Evolutionary conservation across 35 echinoderm and acorn worm species (phyloP), one percentile per base, ranked within the genome.

Genomic region (Ophiothrix spiculata): DNA sequence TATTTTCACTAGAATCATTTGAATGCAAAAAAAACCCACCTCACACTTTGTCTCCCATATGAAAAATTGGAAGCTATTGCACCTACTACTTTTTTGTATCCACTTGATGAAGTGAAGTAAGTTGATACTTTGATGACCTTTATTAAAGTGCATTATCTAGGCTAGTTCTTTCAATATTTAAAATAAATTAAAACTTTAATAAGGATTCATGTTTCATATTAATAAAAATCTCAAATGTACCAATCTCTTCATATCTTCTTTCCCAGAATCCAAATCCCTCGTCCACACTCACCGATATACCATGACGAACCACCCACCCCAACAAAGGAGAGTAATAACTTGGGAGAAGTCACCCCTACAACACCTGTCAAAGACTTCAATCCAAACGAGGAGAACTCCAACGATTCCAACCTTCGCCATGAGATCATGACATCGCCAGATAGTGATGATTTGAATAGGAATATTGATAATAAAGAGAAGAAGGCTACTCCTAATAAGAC

Each of bases 401-500:
- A 97, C 39, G 87, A 97, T 31, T 75, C 85, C 14, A 91, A 84
- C 64, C 88, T 97, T 12, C 85, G 91, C 40, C 85, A 90, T 32
- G 95, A 97, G 39, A 90, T 97, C 39, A 87, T 91, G 73, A 93
- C 80, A 0, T 88, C 95, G 6, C 88, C 88, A 0, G 81, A 84
- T 83, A 31, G 64, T 37, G 38, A 86, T 78, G 74, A 39, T 31
- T 33, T 74, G 16, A 39, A 79, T 31, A 34, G 77, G 88, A 79
- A 85, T 16, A 75, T 63, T 25, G 36, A 82, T 35, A 35, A 45
- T 42, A 77, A 82, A 46, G 54, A 90, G 32, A 6, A 38, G 16
- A 84, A 84, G 81, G 69, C 35, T 46, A 82, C 77, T 15, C 77
- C 77, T 15, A 77, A 85, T 36, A 85, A 74, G 77, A 87, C 77